A percentile compares a stretch with the other conserved stretches of the same genome.
phyloP scores from a whole-genome alignment of 2,113 vertebrate genomes.

The Thunnus thynnus region DNA sequence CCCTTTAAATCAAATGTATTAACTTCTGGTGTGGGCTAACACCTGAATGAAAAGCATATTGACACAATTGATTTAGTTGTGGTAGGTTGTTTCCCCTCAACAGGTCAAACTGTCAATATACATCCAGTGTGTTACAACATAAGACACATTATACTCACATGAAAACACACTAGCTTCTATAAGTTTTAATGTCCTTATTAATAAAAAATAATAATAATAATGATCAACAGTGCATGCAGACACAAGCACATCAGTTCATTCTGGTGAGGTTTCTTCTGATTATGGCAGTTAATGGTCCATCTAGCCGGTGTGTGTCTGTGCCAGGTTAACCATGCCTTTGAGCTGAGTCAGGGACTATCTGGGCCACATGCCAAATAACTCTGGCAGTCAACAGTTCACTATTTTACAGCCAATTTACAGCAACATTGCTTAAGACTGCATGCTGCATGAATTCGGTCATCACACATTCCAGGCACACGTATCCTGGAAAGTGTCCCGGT shows the following conservation, averaged over 20 bases:
- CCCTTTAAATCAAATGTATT: no score
- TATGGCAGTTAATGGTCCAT: slow-evolving; percentile 33
- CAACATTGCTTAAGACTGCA: slow-evolving; percentile 41
- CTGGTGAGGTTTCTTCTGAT: slow-evolving; percentile 18
- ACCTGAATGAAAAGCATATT: no score
- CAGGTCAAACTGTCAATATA: no score
- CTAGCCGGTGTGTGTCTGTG: slow-evolving; percentile 35
- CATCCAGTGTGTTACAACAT: no score
- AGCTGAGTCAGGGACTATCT: slow-evolving; percentile 63
- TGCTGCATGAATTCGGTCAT: slow-evolving; percentile 33
- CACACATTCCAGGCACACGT: slow-evolving; percentile 40
- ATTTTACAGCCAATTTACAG: slow-evolving; percentile 60
- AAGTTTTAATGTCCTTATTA: no score
- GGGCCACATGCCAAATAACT: slow-evolving; percentile 53
- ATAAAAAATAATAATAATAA: no score
- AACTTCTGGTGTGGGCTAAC: no score
- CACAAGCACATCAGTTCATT: not conserved
- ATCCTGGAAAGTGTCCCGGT: slow-evolving; percentile 35
- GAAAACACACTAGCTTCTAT: no score
- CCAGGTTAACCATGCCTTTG: slow-evolving; percentile 52
- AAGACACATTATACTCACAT: no score
- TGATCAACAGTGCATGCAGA: not conserved
- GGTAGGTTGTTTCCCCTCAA: no score
- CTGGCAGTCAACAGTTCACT: slow-evolving; percentile 46
- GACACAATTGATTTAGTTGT: no score